Conservation (phyloP, 2,113 vertebrate species). For the Macrotis lagotis region DNA sequence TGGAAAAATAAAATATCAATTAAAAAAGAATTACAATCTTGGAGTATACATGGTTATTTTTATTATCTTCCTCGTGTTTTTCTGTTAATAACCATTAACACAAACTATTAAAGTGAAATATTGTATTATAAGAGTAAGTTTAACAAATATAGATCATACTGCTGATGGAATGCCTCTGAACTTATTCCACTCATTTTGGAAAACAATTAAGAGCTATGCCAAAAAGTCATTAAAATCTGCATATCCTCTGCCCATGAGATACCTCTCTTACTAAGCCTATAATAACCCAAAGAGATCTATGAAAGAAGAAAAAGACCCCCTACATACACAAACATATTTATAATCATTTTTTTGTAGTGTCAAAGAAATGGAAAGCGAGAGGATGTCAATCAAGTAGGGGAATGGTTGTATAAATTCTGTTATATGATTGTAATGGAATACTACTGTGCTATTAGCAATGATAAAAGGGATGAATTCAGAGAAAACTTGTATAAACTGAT, state of each 20-base stretch:
- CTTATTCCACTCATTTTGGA: background rate
- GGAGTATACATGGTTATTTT: conserved; percentile 17
- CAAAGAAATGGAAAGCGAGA: background rate
- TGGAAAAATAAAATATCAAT: too few species aligned
- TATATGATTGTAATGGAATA: background rate
- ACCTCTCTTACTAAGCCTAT: background rate
- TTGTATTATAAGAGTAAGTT: background rate
- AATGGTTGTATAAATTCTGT: background rate
- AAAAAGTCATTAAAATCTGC: background rate
- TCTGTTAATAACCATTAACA: conserved; percentile 39
- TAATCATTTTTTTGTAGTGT: background rate
- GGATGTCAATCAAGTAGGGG: background rate
- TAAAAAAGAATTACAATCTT: too few species aligned
- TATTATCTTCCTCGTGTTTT: conserved; percentile 31
- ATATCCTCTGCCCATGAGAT: background rate
- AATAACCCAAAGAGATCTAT: background rate
- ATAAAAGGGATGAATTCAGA: background rate
- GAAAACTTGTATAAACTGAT: background rate
- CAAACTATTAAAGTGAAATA: conserved; percentile 24
- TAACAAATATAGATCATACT: background rate
- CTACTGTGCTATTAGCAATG: background rate
- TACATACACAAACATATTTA: background rate
- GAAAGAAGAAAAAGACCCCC: background rate
- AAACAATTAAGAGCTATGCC: background rate
- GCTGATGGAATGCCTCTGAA: background rate